Conservation (phyloP, 2,888 invertebrate species). For the Mythimna loreyi region DNA sequence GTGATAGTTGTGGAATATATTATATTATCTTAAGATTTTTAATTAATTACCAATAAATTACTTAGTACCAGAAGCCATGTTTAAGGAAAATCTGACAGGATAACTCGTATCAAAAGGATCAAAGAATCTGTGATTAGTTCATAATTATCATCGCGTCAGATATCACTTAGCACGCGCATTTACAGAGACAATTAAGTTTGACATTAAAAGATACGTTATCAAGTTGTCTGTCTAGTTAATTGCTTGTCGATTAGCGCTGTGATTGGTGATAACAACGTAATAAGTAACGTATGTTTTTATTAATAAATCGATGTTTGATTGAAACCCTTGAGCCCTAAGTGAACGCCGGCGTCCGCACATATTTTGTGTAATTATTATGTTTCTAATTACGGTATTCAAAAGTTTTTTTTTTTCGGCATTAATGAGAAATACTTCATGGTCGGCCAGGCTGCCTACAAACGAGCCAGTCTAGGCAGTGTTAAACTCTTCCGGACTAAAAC, state of each 20-base stretch:
- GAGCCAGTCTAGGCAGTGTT: too few species aligned
- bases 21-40: too few species aligned
- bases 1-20: too few species aligned
- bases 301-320: constrained; percentile 37
- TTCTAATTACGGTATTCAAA: too few species aligned
- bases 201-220: constrained; percentile 49
- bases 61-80: not conserved
- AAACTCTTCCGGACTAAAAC: too few species aligned
- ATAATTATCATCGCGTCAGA: constrained; percentile 3
- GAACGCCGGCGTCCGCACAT: too few species aligned
- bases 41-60: not conserved
- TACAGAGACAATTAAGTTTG: not conserved
- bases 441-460: too few species aligned
- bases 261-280: constrained; percentile 72
- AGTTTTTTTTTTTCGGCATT: too few species aligned
- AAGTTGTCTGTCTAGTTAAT: constrained; percentile 50
- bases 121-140: constrained; percentile 1
- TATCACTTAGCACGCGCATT: constrained; percentile 3
- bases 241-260: constrained; percentile 49
- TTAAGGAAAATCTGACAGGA: not conserved
- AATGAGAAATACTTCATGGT: too few species aligned
- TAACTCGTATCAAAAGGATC: not conserved
- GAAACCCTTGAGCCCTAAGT: too few species aligned
- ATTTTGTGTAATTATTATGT: too few species aligned
- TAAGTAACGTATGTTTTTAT: constrained; percentile 69